phyloP scores from a whole-genome alignment of 1,140 invertebrate genomes.

The Polyergus mexicanus region DNA sequence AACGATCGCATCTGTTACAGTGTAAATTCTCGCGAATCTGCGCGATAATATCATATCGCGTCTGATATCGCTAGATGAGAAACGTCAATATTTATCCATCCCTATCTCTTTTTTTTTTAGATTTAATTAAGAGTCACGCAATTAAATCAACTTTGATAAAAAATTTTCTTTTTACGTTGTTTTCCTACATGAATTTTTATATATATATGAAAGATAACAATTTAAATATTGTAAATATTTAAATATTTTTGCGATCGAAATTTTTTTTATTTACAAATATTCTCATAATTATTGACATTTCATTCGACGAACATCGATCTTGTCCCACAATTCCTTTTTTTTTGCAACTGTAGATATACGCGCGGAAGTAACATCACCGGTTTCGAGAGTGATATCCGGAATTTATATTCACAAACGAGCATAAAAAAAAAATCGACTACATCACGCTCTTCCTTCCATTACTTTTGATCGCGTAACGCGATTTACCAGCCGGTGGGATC shows the following conservation, averaged over 20 bases:
- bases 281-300: neutral
- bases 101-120: neutral
- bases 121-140: neutral
- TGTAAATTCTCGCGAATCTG: neutral
- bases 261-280: neutral
- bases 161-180: neutral
- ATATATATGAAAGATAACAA: neutral
- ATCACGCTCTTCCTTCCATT: neutral
- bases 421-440: conserved; percentile 28
- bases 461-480: conserved; percentile 51
- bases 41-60: neutral
- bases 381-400: neutral
- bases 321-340: neutral
- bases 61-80: neutral
- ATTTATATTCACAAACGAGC: conserved; percentile 4
- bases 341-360: conserved; percentile 1
- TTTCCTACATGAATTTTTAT: neutral
- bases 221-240: too few relatives aligned
- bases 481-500: conserved; percentile 48
- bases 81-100: conserved; percentile 17
- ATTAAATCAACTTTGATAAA: conserved; percentile 9
- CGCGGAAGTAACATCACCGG: conserved; percentile 40
- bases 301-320: neutral
- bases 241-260: too few relatives aligned
- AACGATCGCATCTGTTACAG: neutral